Base-by-base conservation (phyloP, 2,113 vertebrate species). In the Catagonus wagneri region DNA sequence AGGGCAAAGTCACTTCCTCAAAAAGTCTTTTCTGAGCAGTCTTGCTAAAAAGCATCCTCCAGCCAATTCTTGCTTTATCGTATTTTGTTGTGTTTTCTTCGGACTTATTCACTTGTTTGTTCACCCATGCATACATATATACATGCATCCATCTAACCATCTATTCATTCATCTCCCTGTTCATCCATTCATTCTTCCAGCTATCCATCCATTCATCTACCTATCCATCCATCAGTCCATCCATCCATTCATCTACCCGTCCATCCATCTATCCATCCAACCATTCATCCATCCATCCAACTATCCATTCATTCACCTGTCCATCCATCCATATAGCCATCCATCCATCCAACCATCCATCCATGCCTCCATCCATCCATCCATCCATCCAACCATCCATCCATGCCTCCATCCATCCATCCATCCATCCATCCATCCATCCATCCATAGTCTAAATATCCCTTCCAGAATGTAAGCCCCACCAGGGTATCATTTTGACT, bases 111-210 rank as follows among this genome's bases (percentile, higher is more conserved):
- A 19, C 16, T 65, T 36, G 2, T 74, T 52, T 36, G 17, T 83
- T 61, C 3, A 27, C 11, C 39, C 22, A 34, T 8, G 17, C 44
- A 20, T 66, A 36, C 22, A 32, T 61, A 52, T 15, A n/a, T 17
- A 20, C n/a, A 5, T 19, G 9, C 23, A 15, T 7, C 17, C 12
- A 16, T 34, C 36, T 3, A 12, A n/a, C 58, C 50, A 66, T 22
- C 44, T 20, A 22, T 10, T 15, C 6, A 25, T n/a, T 2, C 32
- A 8, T 19, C 4, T 6, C 7, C 4, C 25, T 3, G 3, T 44
- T 9, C 2, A 2, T 13, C 25, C 54, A 29, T 19, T 2, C 22
- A 4, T 11, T 16, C 7, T 0, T 34, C 4, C 8, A 27, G 19
- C 65, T 25, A 52, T 15, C 10, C 17, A 29, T 44, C 32, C 23